These are phyloP conservation scores for Rhynchotus rufescens DNA, from an alignment of 2,797 vertebrate genomes.

Conservation along the genomic window DNA sequence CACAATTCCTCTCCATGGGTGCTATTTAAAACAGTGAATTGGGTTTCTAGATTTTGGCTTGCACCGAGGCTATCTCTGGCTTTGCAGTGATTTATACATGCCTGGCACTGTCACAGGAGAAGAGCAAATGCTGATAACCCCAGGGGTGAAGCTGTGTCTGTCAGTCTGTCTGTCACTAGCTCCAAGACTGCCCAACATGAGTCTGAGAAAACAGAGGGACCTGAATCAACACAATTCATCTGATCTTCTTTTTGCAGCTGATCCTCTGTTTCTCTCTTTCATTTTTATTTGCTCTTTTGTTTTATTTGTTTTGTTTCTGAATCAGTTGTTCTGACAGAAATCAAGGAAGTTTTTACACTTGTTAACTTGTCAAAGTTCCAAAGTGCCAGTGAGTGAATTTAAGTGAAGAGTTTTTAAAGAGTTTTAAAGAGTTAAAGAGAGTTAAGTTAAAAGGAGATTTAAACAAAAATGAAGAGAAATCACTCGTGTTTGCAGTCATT, in stretches of 20 bases:
- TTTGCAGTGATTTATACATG: background rate
- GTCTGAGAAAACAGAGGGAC: background rate
- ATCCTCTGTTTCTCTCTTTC: background rate
- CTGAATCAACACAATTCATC: background rate
- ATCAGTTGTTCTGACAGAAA: background rate
- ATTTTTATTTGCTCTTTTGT: background rate
- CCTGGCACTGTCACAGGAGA: background rate
- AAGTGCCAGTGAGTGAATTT: background rate
- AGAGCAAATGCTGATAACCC: background rate
- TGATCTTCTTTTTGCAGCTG: background rate
- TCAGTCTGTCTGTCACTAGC: accelerated
- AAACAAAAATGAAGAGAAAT: background rate
- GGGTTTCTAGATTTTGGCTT: conserved; percentile 17
- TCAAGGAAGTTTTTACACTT: accelerated
- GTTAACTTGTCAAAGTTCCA: background rate
- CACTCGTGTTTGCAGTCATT: background rate
- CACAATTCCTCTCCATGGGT: background rate
- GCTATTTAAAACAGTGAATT: conserved; percentile 16
- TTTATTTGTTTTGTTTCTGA: background rate
- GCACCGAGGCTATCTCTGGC: background rate
- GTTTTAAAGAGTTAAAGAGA: background rate
- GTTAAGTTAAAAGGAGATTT: background rate
- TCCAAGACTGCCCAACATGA: background rate
- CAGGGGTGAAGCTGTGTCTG: background rate
- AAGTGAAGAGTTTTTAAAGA: background rate